These are phyloP conservation scores for Batillaria attramentaria DNA, from an alignment of 1,140 invertebrate genomes.

Conservation along the genomic window DNA sequence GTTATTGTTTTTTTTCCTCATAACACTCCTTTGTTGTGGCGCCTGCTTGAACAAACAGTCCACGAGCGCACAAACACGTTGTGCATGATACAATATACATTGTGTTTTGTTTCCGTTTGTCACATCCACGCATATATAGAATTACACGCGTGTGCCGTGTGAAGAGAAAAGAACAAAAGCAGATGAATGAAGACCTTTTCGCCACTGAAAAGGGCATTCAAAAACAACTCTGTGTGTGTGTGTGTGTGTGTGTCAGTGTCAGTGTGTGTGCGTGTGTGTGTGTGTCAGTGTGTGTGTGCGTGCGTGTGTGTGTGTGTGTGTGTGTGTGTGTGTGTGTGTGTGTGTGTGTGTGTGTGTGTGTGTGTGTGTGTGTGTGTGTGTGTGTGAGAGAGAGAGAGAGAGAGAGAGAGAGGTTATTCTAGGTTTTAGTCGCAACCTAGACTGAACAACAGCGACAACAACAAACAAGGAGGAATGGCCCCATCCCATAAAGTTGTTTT, in stretches of 20 bases:
- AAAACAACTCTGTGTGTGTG: neutral
- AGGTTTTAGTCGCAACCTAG: too few relatives aligned
- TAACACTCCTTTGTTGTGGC: neutral
- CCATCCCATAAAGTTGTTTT: neutral
- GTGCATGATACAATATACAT: neutral
- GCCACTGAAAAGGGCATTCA: too few relatives aligned
- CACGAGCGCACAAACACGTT: too few relatives aligned
- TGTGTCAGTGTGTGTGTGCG: neutral
- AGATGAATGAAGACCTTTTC: neutral
- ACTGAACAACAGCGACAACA: too few relatives aligned
- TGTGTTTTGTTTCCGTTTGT: neutral
- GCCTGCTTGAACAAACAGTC: too few relatives aligned
- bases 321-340: constrained; percentile 6
- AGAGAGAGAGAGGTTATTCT: neutral
- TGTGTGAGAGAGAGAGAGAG: neutral
- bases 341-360: neutral
- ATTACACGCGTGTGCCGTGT: neutral
- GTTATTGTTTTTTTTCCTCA: neutral
- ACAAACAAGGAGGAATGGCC: too few relatives aligned
- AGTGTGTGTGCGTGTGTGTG: neutral
- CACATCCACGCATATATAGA: neutral
- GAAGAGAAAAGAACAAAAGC: neutral
- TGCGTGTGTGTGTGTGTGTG: constrained; percentile 8
- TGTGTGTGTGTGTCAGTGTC: neutral
- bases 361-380: neutral